phyloP scores from a whole-genome alignment of 2,888 invertebrate genomes.

The Drosophila imparisetae region DNA sequence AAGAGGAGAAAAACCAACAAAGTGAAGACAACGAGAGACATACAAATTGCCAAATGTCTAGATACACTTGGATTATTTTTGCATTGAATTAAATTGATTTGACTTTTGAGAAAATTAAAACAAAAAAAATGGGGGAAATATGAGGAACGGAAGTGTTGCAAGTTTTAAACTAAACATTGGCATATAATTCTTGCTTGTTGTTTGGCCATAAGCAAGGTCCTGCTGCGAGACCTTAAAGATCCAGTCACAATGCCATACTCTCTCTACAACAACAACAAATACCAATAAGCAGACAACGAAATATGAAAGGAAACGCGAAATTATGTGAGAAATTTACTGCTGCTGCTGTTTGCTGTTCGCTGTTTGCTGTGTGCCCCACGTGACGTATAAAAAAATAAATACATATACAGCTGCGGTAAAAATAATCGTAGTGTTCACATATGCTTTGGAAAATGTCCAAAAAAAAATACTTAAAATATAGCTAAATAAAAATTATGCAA shows the following conservation, averaged over 20 bases:
- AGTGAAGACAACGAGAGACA: neutral
- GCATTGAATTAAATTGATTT: neutral
- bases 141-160: neutral
- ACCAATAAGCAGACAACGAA: slow-evolving; percentile 31
- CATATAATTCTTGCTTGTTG: neutral
- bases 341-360: slow-evolving; percentile 4
- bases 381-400: slow-evolving; percentile 9
- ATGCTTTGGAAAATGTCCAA: too few species aligned
- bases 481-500: too few species aligned
- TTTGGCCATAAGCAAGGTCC: neutral
- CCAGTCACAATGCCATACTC: neutral
- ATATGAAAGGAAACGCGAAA: slow-evolving; percentile 52
- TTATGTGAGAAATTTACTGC: slow-evolving; percentile 63
- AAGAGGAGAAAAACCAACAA: neutral
- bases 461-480: too few species aligned
- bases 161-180: neutral
- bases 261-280: slow-evolving; percentile 10
- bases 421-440: neutral
- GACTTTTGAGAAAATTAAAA: neutral
- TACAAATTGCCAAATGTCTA: neutral
- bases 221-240: neutral
- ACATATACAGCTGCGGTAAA: slow-evolving; percentile 1
- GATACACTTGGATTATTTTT: neutral
- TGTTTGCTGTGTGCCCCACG: slow-evolving; percentile 14
- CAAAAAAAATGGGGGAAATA: neutral